phyloP scores from a whole-genome alignment of 2,113 vertebrate genomes.

The Cathartes aura region DNA sequence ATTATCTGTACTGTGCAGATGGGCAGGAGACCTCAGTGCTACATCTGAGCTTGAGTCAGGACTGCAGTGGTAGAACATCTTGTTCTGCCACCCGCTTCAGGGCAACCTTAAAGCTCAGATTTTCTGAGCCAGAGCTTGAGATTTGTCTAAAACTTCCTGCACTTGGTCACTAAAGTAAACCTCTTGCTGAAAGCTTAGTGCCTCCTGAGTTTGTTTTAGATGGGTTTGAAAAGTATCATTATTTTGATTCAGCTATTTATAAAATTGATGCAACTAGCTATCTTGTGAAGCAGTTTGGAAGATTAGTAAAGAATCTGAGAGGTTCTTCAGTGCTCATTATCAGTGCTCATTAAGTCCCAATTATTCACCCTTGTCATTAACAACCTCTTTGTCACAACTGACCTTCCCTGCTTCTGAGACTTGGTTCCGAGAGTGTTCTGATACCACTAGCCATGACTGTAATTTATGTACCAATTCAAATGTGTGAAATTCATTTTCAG shows the following conservation, averaged over 20 bases:
- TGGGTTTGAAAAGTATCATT: not conserved
- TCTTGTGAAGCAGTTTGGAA: not conserved
- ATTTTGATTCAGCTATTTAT: not conserved
- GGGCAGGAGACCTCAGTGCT: not conserved
- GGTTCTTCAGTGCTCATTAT: not conserved
- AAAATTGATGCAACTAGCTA: not conserved
- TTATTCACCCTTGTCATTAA: not conserved
- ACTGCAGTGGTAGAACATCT: not conserved
- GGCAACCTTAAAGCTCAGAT: not conserved
- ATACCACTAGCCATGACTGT: not conserved
- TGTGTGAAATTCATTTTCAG: conserved; percentile 47
- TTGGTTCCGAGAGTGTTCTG: not conserved
- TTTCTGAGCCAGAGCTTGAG: not conserved
- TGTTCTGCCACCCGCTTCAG: not conserved
- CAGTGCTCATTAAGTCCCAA: not conserved
- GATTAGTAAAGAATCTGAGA: not conserved
- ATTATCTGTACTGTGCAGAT: not conserved
- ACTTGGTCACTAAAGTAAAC: not conserved
- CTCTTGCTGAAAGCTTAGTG: not conserved
- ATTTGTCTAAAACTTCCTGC: not conserved
- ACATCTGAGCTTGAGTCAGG: not conserved
- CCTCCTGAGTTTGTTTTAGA: not conserved
- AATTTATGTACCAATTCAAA: not conserved
- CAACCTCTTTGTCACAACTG: not conserved
- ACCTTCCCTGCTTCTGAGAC: not conserved